phyloP scores from a whole-genome alignment of 2,797 vertebrate species.

The Jordanella pulchra region DNA sequence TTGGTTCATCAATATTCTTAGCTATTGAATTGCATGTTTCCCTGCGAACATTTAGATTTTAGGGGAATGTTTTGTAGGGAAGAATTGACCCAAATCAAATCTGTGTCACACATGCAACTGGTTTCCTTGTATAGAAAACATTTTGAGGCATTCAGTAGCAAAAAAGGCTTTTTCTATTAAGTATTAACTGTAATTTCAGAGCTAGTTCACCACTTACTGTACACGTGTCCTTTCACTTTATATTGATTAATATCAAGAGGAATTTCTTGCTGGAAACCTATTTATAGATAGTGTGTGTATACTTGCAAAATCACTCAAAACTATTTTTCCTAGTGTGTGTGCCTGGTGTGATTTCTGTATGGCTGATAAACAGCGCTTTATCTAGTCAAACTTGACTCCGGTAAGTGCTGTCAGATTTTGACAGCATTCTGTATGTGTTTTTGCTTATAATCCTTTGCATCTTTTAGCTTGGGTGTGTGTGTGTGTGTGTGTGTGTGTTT shows the following conservation, averaged over 20 bases:
- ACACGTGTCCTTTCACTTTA: neutral
- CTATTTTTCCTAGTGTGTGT: neutral
- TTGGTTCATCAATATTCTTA: neutral
- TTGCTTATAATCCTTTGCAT: slow-evolving; percentile 1
- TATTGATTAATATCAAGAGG: neutral
- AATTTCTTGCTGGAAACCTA: neutral
- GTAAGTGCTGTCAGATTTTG: slow-evolving; percentile 16
- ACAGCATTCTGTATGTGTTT: neutral
- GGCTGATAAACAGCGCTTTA: slow-evolving; percentile 14
- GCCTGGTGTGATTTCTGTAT: slow-evolving; percentile 6
- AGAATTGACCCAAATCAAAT: neutral
- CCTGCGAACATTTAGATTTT: too few relatives aligned
- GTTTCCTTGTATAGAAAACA: neutral
- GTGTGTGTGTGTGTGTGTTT: slow-evolving; percentile 41
- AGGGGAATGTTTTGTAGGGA: too few relatives aligned
- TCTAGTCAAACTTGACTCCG: neutral
- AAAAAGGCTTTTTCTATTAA: neutral
- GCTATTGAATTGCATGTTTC: neutral
- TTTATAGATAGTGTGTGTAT: neutral
- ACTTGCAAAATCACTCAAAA: neutral
- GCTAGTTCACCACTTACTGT: neutral
- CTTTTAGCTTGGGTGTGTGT: neutral
- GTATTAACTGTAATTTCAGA: neutral
- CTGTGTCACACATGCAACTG: neutral
- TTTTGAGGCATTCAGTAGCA: neutral